phyloP scores from a whole-genome alignment of 2,113 vertebrate species.

The Microcebus murinus region DNA sequence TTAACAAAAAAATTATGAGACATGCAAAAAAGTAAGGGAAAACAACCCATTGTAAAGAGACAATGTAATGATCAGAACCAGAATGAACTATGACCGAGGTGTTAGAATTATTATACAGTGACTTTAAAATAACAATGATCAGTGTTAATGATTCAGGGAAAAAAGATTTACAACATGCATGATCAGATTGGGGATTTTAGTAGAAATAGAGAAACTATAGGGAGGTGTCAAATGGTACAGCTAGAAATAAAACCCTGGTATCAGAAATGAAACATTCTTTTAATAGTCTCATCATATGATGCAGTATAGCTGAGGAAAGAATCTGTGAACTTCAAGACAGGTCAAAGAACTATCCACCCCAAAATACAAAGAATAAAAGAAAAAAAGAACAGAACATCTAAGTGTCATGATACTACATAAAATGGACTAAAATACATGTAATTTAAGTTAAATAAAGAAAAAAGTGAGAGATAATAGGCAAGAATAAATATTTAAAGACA shows the following conservation, averaged over 20 bases:
- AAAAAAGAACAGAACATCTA: not conserved
- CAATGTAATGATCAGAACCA: not conserved
- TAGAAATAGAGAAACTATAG: not conserved
- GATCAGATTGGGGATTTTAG: not conserved
- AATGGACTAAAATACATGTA: not conserved
- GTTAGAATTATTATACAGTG: not conserved
- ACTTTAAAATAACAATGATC: not conserved
- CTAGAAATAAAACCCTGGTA: not conserved
- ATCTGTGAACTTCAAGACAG: not conserved
- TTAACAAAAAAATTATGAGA: not conserved
- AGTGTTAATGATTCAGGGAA: not conserved
- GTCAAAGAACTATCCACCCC: not conserved
- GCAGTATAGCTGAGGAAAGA: not conserved
- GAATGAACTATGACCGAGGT: too few species aligned
- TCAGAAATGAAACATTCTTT: not conserved
- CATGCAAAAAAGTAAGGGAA: not conserved
- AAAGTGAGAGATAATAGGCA: not conserved
- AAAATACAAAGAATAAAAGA: not conserved
- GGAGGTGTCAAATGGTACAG: not conserved
- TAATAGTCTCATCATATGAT: not conserved
- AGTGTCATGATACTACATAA: not conserved
- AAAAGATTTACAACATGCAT: not conserved
- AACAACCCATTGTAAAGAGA: not conserved
- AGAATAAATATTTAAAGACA: not conserved
- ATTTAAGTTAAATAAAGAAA: not conserved